Conservation (phyloP, 2,797 vertebrate genomes). For the Sebastes matsubarae region DNA sequence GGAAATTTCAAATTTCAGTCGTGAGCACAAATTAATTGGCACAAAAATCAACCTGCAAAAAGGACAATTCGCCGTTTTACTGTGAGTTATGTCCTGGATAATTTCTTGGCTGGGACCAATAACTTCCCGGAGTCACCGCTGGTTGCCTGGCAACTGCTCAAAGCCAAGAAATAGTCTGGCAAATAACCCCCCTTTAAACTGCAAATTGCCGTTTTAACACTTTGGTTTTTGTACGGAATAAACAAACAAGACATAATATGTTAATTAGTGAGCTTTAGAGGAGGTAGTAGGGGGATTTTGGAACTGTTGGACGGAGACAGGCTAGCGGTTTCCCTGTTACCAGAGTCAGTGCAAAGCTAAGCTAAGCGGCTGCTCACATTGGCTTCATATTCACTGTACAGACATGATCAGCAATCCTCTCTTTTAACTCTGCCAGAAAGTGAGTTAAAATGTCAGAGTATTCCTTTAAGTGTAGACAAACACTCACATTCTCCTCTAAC, state of each 20-base stretch:
- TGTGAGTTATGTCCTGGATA: not conserved
- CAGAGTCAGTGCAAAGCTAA: not conserved
- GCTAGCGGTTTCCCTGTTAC: not conserved
- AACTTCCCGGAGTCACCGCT: not conserved
- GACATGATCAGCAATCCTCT: not conserved
- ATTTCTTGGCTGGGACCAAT: not conserved
- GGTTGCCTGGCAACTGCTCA: not conserved
- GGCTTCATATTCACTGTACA: not conserved
- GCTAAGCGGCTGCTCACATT: not conserved
- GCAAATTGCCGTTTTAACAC: not conserved
- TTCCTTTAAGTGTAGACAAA: not conserved
- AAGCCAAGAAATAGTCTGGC: not conserved
- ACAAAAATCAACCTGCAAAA: not conserved
- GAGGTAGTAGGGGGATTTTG: not conserved
- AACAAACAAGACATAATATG: not conserved
- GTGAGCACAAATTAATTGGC: not conserved
- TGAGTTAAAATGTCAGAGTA: constrained; percentile 4
- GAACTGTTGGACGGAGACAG: not conserved
- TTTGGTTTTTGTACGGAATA: not conserved
- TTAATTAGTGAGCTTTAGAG: not conserved
- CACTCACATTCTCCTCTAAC: not conserved
- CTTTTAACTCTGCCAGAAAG: not conserved
- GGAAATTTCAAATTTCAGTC: too few relatives aligned
- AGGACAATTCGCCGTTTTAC: not conserved
- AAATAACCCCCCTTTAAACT: not conserved